Evolutionary conservation across 1,140 invertebrate genomes (phyloP).

Genomic region (Drosophila lacteicornis): DNA sequence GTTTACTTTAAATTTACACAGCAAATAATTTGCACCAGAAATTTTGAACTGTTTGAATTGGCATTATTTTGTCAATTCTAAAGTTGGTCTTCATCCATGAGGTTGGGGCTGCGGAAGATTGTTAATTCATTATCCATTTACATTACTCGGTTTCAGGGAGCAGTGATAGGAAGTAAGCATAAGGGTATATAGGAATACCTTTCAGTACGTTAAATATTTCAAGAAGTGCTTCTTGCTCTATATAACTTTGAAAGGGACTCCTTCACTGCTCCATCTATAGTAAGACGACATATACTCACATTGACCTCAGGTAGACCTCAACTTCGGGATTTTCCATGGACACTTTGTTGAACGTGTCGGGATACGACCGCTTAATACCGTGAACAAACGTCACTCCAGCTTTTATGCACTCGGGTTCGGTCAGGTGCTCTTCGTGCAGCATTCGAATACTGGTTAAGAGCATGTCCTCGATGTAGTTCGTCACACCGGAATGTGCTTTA

Average conservation of each 20-base stretch:
- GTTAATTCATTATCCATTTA: neutral
- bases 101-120: neutral
- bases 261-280: too few species aligned
- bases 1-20: neutral
- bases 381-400: too few species aligned
- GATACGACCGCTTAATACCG: neutral
- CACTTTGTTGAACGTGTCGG: neutral
- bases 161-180: neutral
- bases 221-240: too few species aligned
- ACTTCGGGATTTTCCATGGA: neutral
- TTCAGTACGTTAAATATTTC: too few species aligned
- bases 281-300: neutral
- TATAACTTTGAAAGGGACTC: too few species aligned
- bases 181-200: too few species aligned
- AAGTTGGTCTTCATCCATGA: neutral
- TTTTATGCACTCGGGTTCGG: neutral
- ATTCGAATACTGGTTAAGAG: neutral
- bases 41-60: neutral
- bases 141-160: neutral
- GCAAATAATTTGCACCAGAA: neutral
- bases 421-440: neutral
- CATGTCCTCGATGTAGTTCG: neutral
- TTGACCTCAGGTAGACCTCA: neutral
- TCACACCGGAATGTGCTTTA: neutral
- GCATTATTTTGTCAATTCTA: neutral